phyloP scores from a whole-genome alignment of 2,888 invertebrate genomes.

The Carcina quercana region DNA sequence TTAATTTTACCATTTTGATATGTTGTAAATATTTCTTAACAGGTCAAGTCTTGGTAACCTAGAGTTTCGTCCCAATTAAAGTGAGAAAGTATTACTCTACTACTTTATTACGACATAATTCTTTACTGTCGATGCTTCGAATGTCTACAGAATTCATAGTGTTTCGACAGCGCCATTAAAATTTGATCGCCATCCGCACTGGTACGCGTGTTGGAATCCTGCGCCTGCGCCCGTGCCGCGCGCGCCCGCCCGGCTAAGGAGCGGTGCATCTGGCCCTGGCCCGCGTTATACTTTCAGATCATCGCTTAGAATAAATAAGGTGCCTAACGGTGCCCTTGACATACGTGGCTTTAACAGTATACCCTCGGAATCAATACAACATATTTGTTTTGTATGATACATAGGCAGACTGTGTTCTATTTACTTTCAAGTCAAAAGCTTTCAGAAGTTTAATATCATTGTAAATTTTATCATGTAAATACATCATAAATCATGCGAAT shows the following conservation, averaged over 20 bases:
- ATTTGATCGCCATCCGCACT: constrained; percentile 38
- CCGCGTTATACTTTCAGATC: background rate
- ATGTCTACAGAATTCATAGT: constrained; percentile 24
- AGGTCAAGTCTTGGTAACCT: too few species aligned
- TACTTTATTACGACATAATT: constrained; percentile 29
- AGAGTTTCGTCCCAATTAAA: too few species aligned
- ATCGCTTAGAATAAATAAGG: background rate
- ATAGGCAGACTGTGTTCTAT: too few species aligned
- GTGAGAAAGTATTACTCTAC: too few species aligned
- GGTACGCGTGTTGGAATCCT: constrained; percentile 33
- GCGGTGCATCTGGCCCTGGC: constrained; percentile 5
- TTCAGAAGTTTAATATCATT: background rate
- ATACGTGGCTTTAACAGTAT: background rate
- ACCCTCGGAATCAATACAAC: too few species aligned
- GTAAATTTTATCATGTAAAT: background rate
- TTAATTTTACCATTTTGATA: too few species aligned
- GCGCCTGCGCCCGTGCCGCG: constrained; percentile 2
- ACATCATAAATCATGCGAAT: constrained; percentile 7
- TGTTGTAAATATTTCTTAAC: too few species aligned
- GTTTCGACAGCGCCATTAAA: constrained; percentile 39
- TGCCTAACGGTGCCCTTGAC: constrained; percentile 2
- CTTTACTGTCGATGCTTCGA: constrained; percentile 24
- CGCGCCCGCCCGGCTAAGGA: too few species aligned
- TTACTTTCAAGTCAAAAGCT: too few species aligned
- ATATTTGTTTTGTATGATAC: too few species aligned